Evolutionary conservation across 2,797 vertebrate species (phyloP).

Genomic region (Distichodus sexfasciatus): DNA sequence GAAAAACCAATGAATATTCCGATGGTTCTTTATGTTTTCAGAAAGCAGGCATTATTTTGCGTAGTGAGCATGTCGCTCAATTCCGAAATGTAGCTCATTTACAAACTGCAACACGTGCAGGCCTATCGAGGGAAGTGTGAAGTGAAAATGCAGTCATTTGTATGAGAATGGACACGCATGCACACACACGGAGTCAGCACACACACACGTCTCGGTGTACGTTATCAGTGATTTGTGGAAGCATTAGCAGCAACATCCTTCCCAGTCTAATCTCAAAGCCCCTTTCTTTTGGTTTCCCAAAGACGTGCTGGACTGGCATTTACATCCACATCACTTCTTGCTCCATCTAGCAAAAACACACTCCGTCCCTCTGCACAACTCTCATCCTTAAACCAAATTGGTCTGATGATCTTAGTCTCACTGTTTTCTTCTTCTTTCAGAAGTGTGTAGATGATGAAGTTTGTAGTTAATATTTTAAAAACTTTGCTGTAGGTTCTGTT

Average conservation of each 20-base stretch:
- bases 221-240: conserved; percentile 39
- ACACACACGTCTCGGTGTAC: conserved; percentile 24
- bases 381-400: background rate
- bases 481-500: too few relatives aligned
- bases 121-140: background rate
- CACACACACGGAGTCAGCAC: background rate
- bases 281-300: background rate
- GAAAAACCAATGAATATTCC: conserved; percentile 29
- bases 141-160: conserved; percentile 23
- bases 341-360: conserved; percentile 26
- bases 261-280: conserved; percentile 30
- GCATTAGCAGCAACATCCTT: conserved; percentile 11
- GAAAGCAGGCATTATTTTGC: background rate
- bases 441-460: background rate
- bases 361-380: conserved; percentile 15
- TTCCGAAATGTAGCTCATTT: background rate
- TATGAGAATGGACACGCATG: background rate
- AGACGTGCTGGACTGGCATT: conserved; percentile 12
- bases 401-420: too few relatives aligned
- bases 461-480: background rate
- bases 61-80: background rate
- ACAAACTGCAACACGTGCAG: background rate
- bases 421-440: too few relatives aligned
- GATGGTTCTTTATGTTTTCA: background rate
- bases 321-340: conserved; percentile 24